Evolutionary conservation across 2,113 vertebrate genomes (phyloP), one percentile per base, ranked within the genome.

Genomic region (Ictalurus punctatus): DNA sequence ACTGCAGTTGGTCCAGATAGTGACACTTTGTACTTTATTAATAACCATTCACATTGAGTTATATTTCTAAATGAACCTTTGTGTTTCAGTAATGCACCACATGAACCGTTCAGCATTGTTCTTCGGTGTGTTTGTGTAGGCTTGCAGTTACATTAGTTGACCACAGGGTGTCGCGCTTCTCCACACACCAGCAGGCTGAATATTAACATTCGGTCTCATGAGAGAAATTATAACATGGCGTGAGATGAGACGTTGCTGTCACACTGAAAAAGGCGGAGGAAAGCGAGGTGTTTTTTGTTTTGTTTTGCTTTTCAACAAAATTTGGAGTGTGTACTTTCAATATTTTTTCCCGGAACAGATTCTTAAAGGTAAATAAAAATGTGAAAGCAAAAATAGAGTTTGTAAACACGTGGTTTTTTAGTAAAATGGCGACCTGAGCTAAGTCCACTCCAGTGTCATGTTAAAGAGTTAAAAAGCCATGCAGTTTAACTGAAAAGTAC

Each of bases 151-250:
- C 34, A 80, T 27, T 2, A 10, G 54, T 4, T 30, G 34, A n/a
- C 86, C 90, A 88, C 88, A 12, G 27, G 74, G n/a, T 34, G 90
- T 73, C 85, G 48, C 86, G 76, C 83, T 40, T 87, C 52, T 59
- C 86, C 79, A 83, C 79, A 88, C 48, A 27, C 59, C 61, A 2
- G 48, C 30, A 58, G 48, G 14, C 58, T 58, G 30, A 40, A 27
- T 6, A 1, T 81, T 37, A 74, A 44, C 58, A 16, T 30, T 0
- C 40, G 23, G 52, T 82, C 52, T 63, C 59, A 37, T 2, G 59
- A 56, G 40, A 10, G 48, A 67, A 56, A 87, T 79, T 67, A 81
- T 6, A 87, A 54, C 58, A 37, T 48, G 71, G 85, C 37, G 27
- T 63, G n/a, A 81, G 86, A 40, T 21, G 6, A 58, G 27, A 56